These are phyloP conservation scores for Sinelater perroti DNA, from an alignment of 2,888 invertebrate genomes.

Conservation along the genomic window DNA sequence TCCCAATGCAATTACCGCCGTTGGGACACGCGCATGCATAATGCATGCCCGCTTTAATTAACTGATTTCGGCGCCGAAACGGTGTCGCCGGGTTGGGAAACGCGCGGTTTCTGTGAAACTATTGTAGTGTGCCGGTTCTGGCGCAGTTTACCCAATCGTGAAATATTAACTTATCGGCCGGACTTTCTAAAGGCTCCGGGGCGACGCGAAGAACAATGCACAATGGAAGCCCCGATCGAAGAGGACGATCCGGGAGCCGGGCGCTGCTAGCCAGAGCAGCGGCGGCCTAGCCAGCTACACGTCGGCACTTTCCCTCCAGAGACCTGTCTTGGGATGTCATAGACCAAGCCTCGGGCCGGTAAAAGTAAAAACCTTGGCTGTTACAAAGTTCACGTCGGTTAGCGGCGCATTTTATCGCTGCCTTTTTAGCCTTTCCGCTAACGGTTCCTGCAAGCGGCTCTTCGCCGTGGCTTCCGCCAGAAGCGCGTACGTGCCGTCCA, in stretches of 20 bases:
- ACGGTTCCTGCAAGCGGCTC: too few species aligned
- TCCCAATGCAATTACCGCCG: too few species aligned
- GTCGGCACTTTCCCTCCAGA: slow-evolving; percentile 37
- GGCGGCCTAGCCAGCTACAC: slow-evolving; percentile 20
- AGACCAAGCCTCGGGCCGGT: slow-evolving; percentile 38
- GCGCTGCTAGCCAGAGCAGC: too few species aligned
- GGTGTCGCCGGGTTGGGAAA: slow-evolving; percentile 15
- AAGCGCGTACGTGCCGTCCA: too few species aligned
- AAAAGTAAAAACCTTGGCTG: slow-evolving; percentile 45
- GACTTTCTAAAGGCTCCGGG: slow-evolving; percentile 24
- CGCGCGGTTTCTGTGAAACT: slow-evolving; percentile 14
- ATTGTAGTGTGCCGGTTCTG: slow-evolving; percentile 18
- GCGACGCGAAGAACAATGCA: slow-evolving; percentile 24
- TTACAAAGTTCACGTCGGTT: slow-evolving; percentile 36
- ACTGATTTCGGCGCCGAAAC: not conserved
- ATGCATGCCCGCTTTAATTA: slow-evolving; percentile 3
- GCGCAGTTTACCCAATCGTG: slow-evolving; percentile 24
- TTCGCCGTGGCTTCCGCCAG: too few species aligned
- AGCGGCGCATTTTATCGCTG: slow-evolving; percentile 23
- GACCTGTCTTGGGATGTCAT: slow-evolving; percentile 34
- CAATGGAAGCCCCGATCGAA: slow-evolving; percentile 29
- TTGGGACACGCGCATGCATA: too few species aligned
- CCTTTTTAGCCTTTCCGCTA: slow-evolving; percentile 1
- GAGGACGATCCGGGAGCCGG: too few species aligned
- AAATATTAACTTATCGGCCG: slow-evolving; percentile 6